Evolutionary conservation across 2,113 vertebrate species (phyloP).

Genomic region (Crotalus horridus): DNA sequence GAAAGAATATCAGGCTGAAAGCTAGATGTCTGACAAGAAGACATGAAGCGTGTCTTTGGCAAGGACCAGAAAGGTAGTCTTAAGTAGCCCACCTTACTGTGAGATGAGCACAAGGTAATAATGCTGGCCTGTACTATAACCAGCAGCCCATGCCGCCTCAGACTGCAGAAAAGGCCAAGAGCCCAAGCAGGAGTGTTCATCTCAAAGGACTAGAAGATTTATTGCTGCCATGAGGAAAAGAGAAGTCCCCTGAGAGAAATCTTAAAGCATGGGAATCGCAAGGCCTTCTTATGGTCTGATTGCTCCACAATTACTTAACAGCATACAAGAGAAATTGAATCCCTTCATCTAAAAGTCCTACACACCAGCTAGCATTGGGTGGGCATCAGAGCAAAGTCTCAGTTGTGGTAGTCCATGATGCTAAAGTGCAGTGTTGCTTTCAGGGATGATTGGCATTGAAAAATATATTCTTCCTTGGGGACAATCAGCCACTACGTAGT

Average conservation of each 20-base stretch:
- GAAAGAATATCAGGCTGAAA: background rate
- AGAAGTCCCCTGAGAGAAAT: conserved; percentile 13
- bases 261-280: conserved; percentile 4
- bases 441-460: background rate
- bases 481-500: background rate
- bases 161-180: background rate
- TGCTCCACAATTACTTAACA: background rate
- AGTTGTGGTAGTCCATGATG: background rate
- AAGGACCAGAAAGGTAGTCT: conserved; percentile 6
- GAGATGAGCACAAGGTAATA: background rate
- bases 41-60: conserved; percentile 12
- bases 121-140: background rate
- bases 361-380: background rate
- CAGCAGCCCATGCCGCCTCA: background rate
- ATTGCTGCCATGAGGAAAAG: conserved; percentile 27
- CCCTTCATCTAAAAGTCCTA: background rate
- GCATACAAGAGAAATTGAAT: too few relatives aligned
- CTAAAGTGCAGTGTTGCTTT: conserved; percentile 5
- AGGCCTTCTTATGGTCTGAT: background rate
- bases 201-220: background rate
- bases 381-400: background rate
- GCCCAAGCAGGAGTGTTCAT: conserved; percentile 9
- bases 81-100: background rate
- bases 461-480: background rate
- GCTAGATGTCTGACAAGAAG: conserved; percentile 1